Evolutionary conservation across 2,888 invertebrate species (phyloP).

Genomic region (Drosophila mulleri): DNA sequence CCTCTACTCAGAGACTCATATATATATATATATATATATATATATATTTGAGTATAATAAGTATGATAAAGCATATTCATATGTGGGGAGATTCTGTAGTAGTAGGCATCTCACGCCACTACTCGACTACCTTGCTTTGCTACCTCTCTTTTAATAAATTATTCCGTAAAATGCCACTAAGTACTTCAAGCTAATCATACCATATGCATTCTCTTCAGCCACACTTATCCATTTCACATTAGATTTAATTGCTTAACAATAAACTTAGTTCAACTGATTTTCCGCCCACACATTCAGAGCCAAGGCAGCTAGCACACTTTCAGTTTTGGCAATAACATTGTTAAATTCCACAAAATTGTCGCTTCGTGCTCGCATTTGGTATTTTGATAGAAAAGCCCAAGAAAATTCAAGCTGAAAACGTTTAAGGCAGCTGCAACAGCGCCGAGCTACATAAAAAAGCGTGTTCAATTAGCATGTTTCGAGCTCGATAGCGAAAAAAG

Average conservation of each 20-base stretch:
- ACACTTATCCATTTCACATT: not conserved
- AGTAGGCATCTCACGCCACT: not conserved
- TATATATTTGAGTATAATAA: not conserved
- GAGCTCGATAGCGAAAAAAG: constrained; percentile 44
- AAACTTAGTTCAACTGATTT: constrained; percentile 3
- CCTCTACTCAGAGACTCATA: not conserved
- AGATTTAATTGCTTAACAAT: not conserved
- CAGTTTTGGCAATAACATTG: constrained; percentile 59
- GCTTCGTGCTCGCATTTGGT: constrained; percentile 53
- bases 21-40: too few species aligned
- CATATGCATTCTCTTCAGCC: not conserved
- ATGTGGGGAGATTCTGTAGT: not conserved
- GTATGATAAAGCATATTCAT: too few species aligned
- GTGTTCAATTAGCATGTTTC: constrained; percentile 77
- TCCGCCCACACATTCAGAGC: constrained; percentile 11
- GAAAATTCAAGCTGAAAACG: constrained; percentile 72
- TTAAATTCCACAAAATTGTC: constrained; percentile 55
- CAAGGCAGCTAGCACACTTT: constrained; percentile 33
- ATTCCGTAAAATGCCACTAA: not conserved
- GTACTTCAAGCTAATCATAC: not conserved
- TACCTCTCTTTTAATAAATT: not conserved
- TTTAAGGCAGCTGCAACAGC: constrained; percentile 64
- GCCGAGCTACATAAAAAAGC: constrained; percentile 71
- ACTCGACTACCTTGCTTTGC: too few species aligned
- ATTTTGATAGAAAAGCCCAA: constrained; percentile 37